Evolutionary conservation across 2,113 vertebrate species (phyloP).

Genomic region (Scolopax mira): DNA sequence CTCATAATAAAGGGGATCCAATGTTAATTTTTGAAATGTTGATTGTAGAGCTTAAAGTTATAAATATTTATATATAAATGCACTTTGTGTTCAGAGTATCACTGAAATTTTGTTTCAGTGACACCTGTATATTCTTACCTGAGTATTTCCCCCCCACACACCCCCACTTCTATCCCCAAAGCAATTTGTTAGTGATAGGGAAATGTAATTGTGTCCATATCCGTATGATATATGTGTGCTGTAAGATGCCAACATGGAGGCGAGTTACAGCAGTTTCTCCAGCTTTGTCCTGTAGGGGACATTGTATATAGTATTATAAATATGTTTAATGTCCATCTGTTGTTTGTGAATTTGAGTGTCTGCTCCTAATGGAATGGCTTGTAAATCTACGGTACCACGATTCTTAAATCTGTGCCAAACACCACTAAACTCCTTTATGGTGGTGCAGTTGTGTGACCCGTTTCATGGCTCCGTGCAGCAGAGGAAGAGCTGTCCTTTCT

Average conservation of each 20-base stretch:
- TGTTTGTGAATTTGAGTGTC: slow-evolving; percentile 39
- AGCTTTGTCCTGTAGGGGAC: neutral
- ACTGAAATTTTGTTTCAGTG: neutral
- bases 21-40: neutral
- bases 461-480: neutral
- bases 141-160: too few species aligned
- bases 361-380: neutral
- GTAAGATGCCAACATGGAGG: neutral
- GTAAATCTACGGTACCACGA: neutral
- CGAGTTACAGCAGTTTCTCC: neutral
- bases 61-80: too few species aligned
- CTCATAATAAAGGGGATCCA: neutral
- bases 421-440: slow-evolving; percentile 6
- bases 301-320: slow-evolving; percentile 20
- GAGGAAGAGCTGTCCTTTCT: neutral
- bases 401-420: slow-evolving; percentile 12
- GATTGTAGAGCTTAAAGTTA: neutral
- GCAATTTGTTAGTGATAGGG: neutral
- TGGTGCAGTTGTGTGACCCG: neutral
- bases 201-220: neutral
- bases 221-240: neutral
- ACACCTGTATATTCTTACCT: neutral
- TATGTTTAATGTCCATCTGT: slow-evolving; percentile 8
- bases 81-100: neutral
- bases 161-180: too few species aligned